A percentile compares a stretch with the other conserved stretches of the same genome.
phyloP scores from a whole-genome alignment of 2,888 invertebrate species.

The Tinea pellionella region DNA sequence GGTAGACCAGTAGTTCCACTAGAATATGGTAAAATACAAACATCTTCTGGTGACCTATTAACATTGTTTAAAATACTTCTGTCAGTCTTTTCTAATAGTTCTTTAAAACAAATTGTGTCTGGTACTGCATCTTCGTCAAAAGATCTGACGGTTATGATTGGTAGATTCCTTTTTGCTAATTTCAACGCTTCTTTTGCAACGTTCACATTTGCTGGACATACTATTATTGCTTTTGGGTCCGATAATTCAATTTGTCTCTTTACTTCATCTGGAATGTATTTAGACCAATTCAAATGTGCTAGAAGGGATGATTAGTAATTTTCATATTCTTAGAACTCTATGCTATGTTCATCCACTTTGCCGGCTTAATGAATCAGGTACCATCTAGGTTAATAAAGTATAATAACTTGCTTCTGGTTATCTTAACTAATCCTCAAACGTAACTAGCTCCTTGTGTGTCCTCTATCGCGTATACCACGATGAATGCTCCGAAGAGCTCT shows the following conservation, averaged over 20 bases:
- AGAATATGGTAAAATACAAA: slow-evolving; percentile 80
- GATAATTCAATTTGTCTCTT: slow-evolving; percentile 67
- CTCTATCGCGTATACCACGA: no score
- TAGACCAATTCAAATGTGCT: background rate
- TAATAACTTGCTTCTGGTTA: no score
- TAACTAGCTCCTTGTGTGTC: no score
- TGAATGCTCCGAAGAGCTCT: no score
- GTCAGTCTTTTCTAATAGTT: slow-evolving; percentile 62
- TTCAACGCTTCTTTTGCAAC: slow-evolving; percentile 55
- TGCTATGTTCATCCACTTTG: no score
- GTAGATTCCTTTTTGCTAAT: slow-evolving; percentile 47
- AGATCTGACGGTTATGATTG: slow-evolving; percentile 51
- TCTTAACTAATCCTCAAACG: no score
- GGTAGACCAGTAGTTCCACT: slow-evolving; percentile 88
- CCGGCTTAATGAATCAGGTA: no score
- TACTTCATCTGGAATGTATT: slow-evolving; percentile 68
- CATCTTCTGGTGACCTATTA: slow-evolving; percentile 57
- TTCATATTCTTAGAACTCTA: no score
- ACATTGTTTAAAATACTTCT: slow-evolving; percentile 51
- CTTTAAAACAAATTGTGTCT: slow-evolving; percentile 70
- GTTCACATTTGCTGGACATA: slow-evolving; percentile 51
- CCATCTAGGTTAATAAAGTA: no score
- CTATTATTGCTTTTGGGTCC: slow-evolving; percentile 67
- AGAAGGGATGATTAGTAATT: no score
- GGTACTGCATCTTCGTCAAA: slow-evolving; percentile 37